These are phyloP conservation scores for Nothocercus julius DNA, from an alignment of 2,113 vertebrate genomes.

Conservation along the genomic window DNA sequence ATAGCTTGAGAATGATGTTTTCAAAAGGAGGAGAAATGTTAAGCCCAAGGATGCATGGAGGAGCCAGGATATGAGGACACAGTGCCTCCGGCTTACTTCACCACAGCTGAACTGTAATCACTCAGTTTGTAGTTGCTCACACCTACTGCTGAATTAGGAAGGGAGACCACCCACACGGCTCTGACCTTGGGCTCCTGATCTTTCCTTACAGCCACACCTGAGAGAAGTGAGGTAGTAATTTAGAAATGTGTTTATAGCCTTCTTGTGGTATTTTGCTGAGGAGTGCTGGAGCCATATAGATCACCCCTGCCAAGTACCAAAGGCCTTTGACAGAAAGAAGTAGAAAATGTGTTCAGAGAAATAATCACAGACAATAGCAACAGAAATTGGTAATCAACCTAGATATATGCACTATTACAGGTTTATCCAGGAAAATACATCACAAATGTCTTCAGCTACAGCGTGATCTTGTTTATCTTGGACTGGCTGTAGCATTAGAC, in stretches of 20 bases:
- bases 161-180: not conserved
- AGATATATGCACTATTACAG: not conserved
- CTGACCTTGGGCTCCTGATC: not conserved
- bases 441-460: not conserved
- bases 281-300: not conserved
- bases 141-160: rapidly evolving
- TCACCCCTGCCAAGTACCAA: not conserved
- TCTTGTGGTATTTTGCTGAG: not conserved
- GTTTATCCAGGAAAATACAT: not conserved
- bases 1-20: rapidly evolving
- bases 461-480: not conserved
- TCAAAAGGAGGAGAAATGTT: not conserved
- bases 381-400: not conserved
- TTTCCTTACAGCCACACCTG: not conserved
- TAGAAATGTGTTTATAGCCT: not conserved
- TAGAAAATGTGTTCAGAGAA: not conserved
- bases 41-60: not conserved
- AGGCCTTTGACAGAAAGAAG: not conserved
- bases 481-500: not conserved
- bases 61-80: not conserved
- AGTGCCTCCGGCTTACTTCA: not conserved
- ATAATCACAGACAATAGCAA: not conserved
- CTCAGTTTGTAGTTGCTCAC: rapidly evolving
- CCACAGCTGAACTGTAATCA: rapidly evolving
- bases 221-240: not conserved